These are phyloP conservation scores for Cheilosia variabilis DNA, from an alignment of 2,888 invertebrate species.

Conservation along the genomic window DNA sequence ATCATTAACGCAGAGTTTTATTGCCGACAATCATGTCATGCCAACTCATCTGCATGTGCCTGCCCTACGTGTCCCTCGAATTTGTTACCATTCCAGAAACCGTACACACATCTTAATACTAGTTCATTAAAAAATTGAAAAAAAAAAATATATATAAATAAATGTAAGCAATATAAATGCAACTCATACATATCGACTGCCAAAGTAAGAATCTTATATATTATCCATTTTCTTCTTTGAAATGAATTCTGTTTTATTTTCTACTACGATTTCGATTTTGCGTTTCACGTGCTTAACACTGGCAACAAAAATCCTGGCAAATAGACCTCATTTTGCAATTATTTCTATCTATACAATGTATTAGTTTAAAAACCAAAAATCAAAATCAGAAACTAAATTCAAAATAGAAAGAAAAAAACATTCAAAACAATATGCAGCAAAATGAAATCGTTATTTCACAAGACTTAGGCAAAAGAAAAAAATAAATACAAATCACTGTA, in stretches of 20 bases:
- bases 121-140: constrained; percentile 10
- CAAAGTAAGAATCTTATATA: constrained; percentile 45
- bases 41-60: background rate
- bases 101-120: background rate
- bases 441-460: constrained; percentile 45
- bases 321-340: constrained; percentile 43
- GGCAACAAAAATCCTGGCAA: constrained; percentile 5
- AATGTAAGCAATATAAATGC: constrained; percentile 71
- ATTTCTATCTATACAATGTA: constrained; percentile 2
- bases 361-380: constrained; percentile 29
- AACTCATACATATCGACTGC: constrained; percentile 75
- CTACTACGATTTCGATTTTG: background rate
- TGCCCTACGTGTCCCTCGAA: background rate
- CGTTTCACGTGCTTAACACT: constrained; percentile 30
- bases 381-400: constrained; percentile 49
- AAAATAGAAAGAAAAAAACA: constrained; percentile 14
- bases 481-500: constrained; percentile 42
- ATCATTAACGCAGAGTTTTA: constrained; percentile 22
- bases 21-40: background rate
- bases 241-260: constrained; percentile 17
- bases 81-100: constrained; percentile 39
- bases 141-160: background rate
- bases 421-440: constrained; percentile 28
- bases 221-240: constrained; percentile 26
- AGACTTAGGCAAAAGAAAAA: constrained; percentile 43